Conservation (phyloP, 2,797 vertebrate species). For the Smutsia temminckii region DNA sequence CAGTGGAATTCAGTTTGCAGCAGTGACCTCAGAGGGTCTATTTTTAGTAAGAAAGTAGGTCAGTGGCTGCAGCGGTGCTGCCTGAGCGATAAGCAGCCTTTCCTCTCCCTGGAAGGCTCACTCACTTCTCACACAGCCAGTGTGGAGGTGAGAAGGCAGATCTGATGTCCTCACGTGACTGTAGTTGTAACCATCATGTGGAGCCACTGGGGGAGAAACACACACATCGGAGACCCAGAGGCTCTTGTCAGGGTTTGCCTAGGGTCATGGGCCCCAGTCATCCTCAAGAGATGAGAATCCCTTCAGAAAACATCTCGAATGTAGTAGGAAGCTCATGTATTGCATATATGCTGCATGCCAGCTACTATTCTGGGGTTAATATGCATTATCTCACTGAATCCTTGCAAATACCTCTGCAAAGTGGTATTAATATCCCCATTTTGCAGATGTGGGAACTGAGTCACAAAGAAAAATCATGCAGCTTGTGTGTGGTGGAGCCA, state of each 20-base stretch:
- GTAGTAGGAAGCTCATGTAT: not conserved
- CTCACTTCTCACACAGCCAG: constrained; percentile 39
- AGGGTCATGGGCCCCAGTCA: not conserved
- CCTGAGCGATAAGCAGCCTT: constrained; percentile 80
- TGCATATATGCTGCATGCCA: not conserved
- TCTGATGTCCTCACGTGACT: constrained; percentile 54
- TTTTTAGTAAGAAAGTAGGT: constrained; percentile 96
- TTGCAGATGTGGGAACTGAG: constrained; percentile 6
- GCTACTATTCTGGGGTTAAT: not conserved
- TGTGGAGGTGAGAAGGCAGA: constrained; percentile 64
- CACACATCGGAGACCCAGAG: not conserved
- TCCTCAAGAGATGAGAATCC: not conserved
- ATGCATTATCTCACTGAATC: not conserved
- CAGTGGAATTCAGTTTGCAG: constrained; percentile 90
- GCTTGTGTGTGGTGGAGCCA: not conserved
- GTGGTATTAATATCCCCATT: not conserved
- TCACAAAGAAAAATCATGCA: constrained; percentile 12
- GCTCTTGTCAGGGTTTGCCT: not conserved
- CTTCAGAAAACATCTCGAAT: not conserved
- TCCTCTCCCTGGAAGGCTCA: constrained; percentile 73
- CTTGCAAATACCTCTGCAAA: not conserved
- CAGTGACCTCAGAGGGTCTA: constrained; percentile 93
- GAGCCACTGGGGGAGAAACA: not conserved
- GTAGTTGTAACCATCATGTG: constrained; percentile 30
- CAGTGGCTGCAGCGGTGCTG: constrained; percentile 86